Evolutionary conservation across 1,140 invertebrate species (phyloP).

Genomic region (Mactra quadrangularis): DNA sequence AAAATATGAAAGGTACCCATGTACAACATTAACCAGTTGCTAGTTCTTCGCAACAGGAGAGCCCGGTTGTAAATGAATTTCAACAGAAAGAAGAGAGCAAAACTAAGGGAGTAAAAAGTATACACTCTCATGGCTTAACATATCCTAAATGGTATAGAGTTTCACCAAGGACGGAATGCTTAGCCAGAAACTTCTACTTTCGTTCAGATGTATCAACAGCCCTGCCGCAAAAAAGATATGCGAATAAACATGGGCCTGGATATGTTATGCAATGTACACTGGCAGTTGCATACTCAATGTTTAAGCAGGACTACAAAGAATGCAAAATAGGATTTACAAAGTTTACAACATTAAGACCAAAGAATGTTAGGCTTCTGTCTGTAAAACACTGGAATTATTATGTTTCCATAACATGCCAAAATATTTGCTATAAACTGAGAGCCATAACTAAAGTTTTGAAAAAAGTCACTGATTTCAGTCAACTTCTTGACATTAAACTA

Average conservation of each 20-base stretch:
- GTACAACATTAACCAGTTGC: slow-evolving; percentile 22
- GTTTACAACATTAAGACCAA: slow-evolving; percentile 30
- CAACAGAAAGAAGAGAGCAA: slow-evolving; percentile 21
- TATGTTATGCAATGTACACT: slow-evolving; percentile 44
- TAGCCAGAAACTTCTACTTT: slow-evolving; percentile 26
- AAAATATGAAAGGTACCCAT: slow-evolving; percentile 11
- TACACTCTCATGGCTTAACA: not conserved
- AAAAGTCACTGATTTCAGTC: not conserved
- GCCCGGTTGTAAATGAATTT: slow-evolving; percentile 3
- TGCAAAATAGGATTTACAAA: slow-evolving; percentile 10
- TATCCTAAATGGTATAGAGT: slow-evolving; percentile 3
- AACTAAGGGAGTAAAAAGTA: slow-evolving; percentile 13
- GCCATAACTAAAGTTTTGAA: slow-evolving; percentile 4
- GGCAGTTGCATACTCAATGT: slow-evolving; percentile 8
- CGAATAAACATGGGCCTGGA: slow-evolving; percentile 39
- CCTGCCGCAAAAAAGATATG: slow-evolving; percentile 25
- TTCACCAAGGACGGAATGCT: slow-evolving; percentile 5
- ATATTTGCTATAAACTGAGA: slow-evolving; percentile 33
- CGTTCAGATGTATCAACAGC: slow-evolving; percentile 32
- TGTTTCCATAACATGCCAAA: slow-evolving; percentile 24
- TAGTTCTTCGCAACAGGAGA: slow-evolving; percentile 22
- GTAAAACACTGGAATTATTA: slow-evolving; percentile 12
- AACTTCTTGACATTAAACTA: slow-evolving; percentile 30
- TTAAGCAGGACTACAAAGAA: slow-evolving; percentile 10
- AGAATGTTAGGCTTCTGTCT: slow-evolving; percentile 19